Conservation (phyloP, 1,140 invertebrate species). For the Macrobrachium nipponense region DNA sequence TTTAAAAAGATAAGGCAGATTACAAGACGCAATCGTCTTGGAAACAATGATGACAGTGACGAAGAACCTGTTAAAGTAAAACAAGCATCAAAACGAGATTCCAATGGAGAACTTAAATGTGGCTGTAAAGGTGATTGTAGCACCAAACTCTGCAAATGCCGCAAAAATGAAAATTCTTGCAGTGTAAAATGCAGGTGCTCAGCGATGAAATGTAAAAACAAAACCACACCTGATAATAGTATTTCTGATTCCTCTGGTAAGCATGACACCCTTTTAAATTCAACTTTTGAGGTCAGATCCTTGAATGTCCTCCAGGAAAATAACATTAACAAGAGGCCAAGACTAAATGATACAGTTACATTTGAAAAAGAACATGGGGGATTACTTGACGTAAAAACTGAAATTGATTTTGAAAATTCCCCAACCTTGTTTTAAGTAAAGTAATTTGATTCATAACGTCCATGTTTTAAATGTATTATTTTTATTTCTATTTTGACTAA, state of each 20-base stretch:
- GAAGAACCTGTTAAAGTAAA: background rate
- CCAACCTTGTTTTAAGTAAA: background rate
- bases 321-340: too few relatives aligned
- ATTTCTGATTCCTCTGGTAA: slow-evolving; percentile 9
- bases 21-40: background rate
- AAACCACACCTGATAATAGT: slow-evolving; percentile 14
- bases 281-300: slow-evolving; percentile 4
- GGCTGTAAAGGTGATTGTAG: slow-evolving; percentile 53
- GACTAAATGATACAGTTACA: too few relatives aligned
- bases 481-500: background rate
- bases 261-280: slow-evolving; percentile 10
- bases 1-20: slow-evolving; percentile 52
- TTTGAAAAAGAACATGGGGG: background rate
- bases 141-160: slow-evolving; percentile 37
- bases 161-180: slow-evolving; percentile 39
- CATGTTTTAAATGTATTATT: background rate
- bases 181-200: slow-evolving; percentile 43
- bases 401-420: background rate
- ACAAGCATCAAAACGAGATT: slow-evolving; percentile 15
- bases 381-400: background rate
- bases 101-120: slow-evolving; percentile 45
- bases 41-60: slow-evolving; percentile 4
- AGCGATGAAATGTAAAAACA: slow-evolving; percentile 37
- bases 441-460: background rate
- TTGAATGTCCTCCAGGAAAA: background rate